Percentiles rank a stretch among this genome's conserved stretches.
These are phyloP conservation scores for Procapra przewalskii DNA, from an alignment of 2,113 vertebrate species.

Conservation along the genomic window DNA sequence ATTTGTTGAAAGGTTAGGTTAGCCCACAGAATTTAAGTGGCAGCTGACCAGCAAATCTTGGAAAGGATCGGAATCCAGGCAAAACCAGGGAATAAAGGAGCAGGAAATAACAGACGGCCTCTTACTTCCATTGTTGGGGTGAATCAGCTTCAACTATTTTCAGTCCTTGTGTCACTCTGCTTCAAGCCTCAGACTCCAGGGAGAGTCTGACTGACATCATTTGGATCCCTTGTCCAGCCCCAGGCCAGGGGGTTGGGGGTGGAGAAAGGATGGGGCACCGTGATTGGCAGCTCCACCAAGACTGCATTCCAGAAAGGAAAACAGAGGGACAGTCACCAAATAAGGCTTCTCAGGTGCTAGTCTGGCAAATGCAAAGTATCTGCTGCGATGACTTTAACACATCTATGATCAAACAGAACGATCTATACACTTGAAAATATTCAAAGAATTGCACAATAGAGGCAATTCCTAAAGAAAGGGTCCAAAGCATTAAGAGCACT, in stretches of 20 bases:
- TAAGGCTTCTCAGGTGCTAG: neutral
- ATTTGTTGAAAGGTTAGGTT: neutral
- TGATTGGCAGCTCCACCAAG: neutral
- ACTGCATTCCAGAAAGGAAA: conserved; percentile 24
- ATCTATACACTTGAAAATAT: neutral
- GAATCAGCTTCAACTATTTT: conserved; percentile 57
- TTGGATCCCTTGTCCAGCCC: neutral
- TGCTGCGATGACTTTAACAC: neutral
- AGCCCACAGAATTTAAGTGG: neutral
- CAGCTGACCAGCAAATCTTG: neutral
- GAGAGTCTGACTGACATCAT: neutral
- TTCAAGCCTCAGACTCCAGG: conserved; percentile 40
- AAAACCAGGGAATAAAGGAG: neutral
- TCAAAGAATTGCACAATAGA: neutral
- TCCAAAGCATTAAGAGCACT: neutral
- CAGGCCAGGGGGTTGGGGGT: neutral
- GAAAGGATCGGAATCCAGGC: neutral
- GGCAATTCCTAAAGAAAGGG: neutral
- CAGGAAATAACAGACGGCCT: neutral
- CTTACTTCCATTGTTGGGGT: neutral
- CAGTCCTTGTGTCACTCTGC: conserved; percentile 44
- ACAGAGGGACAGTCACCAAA: neutral
- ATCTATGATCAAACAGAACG: neutral
- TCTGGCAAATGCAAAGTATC: neutral
- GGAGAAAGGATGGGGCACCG: neutral